Evolutionary conservation across 2,113 vertebrate genomes (phyloP).

Genomic region (Orcinus orca): DNA sequence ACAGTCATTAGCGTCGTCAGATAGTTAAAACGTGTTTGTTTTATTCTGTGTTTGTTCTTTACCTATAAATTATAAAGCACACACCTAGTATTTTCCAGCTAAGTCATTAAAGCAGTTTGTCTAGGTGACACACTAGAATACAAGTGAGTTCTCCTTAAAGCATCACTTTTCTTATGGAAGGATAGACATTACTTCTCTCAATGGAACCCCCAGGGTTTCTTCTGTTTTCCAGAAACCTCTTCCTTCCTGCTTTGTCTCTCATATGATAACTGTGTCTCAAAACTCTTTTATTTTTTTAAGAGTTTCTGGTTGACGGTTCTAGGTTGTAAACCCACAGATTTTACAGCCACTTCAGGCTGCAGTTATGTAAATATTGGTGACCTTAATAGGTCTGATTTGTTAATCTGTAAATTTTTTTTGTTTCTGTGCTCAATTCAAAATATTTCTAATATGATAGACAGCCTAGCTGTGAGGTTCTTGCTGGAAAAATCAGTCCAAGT

Average conservation of each 20-base stretch:
- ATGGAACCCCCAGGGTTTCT: not conserved
- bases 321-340: not conserved
- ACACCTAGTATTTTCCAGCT: conserved; percentile 43
- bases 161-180: conserved; percentile 18
- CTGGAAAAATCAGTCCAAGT: not conserved
- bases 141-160: conserved; percentile 56
- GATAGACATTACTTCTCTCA: not conserved
- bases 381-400: not conserved
- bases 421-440: not conserved
- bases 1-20: not conserved
- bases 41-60: conserved; percentile 33
- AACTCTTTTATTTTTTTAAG: not conserved
- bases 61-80: conserved; percentile 22
- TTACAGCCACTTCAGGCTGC: not conserved
- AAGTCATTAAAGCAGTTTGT: not conserved
- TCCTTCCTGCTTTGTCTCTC: not conserved
- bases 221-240: conserved; percentile 28
- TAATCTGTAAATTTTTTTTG: not conserved
- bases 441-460: not conserved
- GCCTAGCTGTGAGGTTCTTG: not conserved
- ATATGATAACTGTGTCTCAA: not conserved
- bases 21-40: conserved; percentile 54
- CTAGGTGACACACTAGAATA: not conserved
- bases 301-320: not conserved
- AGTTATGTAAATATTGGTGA: not conserved